Evolutionary conservation across 2,797 vertebrate genomes (phyloP).

Genomic region (Sparus aurata): DNA sequence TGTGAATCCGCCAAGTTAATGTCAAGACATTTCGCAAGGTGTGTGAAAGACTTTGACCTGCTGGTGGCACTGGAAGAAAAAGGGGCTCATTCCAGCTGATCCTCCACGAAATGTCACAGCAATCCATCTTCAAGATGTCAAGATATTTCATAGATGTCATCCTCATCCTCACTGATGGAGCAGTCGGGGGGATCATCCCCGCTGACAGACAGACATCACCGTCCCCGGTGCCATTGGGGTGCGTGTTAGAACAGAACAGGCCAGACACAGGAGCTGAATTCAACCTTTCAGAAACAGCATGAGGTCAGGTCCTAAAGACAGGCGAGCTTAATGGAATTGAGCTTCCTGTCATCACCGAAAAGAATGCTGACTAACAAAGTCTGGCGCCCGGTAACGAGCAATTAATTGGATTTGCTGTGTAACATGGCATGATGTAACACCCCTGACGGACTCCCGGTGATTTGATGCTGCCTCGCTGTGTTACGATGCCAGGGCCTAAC

Average conservation of each 20-base stretch:
- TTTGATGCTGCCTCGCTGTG: constrained; percentile 31
- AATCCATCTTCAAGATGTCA: neutral
- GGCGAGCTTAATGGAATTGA: constrained; percentile 22
- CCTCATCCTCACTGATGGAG: neutral
- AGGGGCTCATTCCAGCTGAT: neutral
- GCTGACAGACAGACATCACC: neutral
- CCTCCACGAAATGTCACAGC: neutral
- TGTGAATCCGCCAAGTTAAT: neutral
- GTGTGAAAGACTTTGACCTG: neutral
- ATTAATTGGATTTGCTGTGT: constrained; percentile 61
- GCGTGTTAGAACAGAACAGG: neutral
- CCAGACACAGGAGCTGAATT: constrained; percentile 7
- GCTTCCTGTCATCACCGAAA: constrained; percentile 41
- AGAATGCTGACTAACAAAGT: constrained; percentile 47
- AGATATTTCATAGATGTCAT: neutral
- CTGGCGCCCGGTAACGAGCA: constrained; percentile 45
- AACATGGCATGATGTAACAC: constrained; percentile 47
- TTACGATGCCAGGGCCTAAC: constrained; percentile 40
- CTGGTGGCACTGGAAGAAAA: neutral
- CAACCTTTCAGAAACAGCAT: constrained; percentile 11
- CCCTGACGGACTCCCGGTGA: constrained; percentile 31
- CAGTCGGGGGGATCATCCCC: neutral
- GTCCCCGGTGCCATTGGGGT: neutral
- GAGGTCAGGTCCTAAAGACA: constrained; percentile 35
- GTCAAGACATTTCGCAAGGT: neutral